These are phyloP conservation scores for Teinopalpus imperialis DNA, from an alignment of 2,888 invertebrate species.

Conservation along the genomic window DNA sequence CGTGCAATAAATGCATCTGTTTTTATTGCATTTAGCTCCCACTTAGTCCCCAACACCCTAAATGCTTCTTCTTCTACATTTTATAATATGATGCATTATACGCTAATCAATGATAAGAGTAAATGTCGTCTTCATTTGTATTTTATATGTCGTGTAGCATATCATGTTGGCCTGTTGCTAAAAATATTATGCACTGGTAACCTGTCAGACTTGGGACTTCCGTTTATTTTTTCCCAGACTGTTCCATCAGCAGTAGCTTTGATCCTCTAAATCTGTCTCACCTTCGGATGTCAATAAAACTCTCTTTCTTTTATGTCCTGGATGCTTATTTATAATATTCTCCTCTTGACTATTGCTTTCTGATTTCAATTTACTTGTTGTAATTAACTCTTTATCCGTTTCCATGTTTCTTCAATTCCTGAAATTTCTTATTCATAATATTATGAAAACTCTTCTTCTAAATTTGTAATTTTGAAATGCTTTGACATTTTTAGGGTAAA, in stretches of 20 bases:
- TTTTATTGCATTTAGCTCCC: conserved; percentile 25
- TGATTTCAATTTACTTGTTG: conserved; percentile 1
- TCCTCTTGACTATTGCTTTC: conserved; percentile 6
- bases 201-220: background rate
- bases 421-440: background rate
- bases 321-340: conserved; percentile 5
- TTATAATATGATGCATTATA: conserved; percentile 6
- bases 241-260: conserved; percentile 17
- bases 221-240: conserved; percentile 18
- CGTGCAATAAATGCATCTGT: conserved; percentile 31
- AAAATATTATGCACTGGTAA: conserved; percentile 5
- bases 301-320: background rate
- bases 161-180: background rate
- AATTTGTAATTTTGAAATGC: conserved; percentile 1
- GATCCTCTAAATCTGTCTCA: conserved; percentile 14
- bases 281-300: conserved; percentile 13
- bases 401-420: background rate
- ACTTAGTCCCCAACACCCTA: conserved; percentile 17
- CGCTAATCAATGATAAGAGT: conserved; percentile 5
- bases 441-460: background rate
- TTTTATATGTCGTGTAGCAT: background rate
- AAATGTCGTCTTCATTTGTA: conserved; percentile 1
- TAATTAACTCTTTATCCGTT: background rate
- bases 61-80: conserved; percentile 20
- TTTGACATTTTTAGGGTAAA: conserved; percentile 3